These are phyloP conservation scores for Daktulosphaira vitifoliae DNA, from an alignment of 1,140 invertebrate species.

Conservation along the genomic window DNA sequence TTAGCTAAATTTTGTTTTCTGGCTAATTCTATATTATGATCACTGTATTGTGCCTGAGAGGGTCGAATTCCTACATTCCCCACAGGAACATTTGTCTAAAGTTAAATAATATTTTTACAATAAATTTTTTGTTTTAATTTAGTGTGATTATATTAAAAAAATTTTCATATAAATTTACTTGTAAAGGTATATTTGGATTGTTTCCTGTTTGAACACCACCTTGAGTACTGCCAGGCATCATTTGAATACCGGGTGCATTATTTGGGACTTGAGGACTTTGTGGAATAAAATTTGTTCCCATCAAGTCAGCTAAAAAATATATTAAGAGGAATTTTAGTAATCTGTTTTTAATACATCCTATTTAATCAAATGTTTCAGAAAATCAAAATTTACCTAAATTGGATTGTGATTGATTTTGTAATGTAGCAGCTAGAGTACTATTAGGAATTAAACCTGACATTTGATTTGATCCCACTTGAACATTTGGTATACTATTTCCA, in stretches of 20 bases:
- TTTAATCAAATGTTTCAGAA: neutral
- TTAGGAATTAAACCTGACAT: slow-evolving; percentile 20
- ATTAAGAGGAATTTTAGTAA: neutral
- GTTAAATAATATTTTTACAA: no score
- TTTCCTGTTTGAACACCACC: slow-evolving; percentile 4
- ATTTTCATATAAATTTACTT: neutral
- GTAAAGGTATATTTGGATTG: slow-evolving; percentile 16
- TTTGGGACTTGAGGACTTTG: slow-evolving; percentile 5
- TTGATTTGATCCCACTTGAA: slow-evolving; percentile 5
- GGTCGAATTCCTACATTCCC: slow-evolving; percentile 23
- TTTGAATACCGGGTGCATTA: slow-evolving; percentile 19
- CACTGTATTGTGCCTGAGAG: slow-evolving; percentile 35
- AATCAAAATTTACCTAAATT: slow-evolving; percentile 13
- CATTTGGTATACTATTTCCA: slow-evolving; percentile 2
- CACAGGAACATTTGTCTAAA: neutral
- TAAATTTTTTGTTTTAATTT: no score
- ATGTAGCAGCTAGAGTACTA: slow-evolving; percentile 6
- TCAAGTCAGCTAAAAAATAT: slow-evolving; percentile 10
- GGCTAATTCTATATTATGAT: slow-evolving; percentile 51
- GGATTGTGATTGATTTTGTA: slow-evolving; percentile 24
- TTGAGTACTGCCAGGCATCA: slow-evolving; percentile 18
- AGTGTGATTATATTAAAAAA: no score
- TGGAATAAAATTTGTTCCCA: slow-evolving; percentile 21
- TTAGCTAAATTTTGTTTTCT: slow-evolving; percentile 59
- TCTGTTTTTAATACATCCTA: no score